phyloP scores from a whole-genome alignment of 2,113 vertebrate species.

The Melozone crissalis region DNA sequence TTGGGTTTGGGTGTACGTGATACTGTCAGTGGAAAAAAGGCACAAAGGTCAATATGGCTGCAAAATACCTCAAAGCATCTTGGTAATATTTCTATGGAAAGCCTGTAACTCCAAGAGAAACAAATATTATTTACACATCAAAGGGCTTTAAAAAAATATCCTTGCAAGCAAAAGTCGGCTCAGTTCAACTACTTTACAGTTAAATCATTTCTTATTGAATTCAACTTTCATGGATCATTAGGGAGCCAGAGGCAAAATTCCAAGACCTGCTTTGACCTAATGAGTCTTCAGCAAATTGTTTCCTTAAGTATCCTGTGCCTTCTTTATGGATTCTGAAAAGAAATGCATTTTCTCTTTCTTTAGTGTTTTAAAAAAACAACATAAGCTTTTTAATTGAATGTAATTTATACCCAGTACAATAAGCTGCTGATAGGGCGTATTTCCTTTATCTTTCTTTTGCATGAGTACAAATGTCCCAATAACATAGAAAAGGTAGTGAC shows the following conservation, averaged over 20 bases:
- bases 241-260: slow-evolving; percentile 69
- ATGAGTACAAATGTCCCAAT: neutral
- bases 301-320: slow-evolving; percentile 53
- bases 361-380: neutral
- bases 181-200: slow-evolving; percentile 66
- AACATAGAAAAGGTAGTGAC: neutral
- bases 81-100: slow-evolving; percentile 26
- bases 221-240: slow-evolving; percentile 81
- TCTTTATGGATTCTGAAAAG: slow-evolving; percentile 12
- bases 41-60: slow-evolving; percentile 46
- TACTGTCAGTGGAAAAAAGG: neutral
- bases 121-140: slow-evolving; percentile 69
- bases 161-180: slow-evolving; percentile 55
- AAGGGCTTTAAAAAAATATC: slow-evolving; percentile 35
- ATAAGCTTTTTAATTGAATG: slow-evolving; percentile 30
- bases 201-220: slow-evolving; percentile 82
- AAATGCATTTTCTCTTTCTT: slow-evolving; percentile 11
- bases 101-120: slow-evolving; percentile 56
- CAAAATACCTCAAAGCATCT: slow-evolving; percentile 15
- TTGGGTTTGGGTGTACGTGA: slow-evolving; percentile 13
- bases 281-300: slow-evolving; percentile 75
- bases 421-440: neutral
- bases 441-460: slow-evolving; percentile 21
- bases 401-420: slow-evolving; percentile 36
- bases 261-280: slow-evolving; percentile 72